Percentiles rank a stretch among this genome's conserved stretches.
Evolutionary conservation across 2,888 invertebrate species (phyloP).

Genomic region (Zhengitettix transpicula): DNA sequence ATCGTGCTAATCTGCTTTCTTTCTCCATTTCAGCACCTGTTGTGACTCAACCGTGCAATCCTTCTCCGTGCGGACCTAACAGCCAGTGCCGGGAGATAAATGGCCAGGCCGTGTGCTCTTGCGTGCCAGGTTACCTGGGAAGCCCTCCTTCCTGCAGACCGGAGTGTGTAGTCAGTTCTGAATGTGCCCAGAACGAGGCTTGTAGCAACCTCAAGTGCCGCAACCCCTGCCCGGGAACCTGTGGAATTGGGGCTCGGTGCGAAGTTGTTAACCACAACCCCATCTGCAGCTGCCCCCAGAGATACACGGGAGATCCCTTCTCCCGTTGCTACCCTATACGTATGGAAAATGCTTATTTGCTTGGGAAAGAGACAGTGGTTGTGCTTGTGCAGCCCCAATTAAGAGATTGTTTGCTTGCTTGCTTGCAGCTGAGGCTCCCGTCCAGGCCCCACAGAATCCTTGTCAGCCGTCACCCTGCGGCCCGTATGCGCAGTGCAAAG

Average conservation of each 20-base stretch:
- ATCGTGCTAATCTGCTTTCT: not conserved
- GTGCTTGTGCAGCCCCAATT: not conserved
- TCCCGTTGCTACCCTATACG: conserved; percentile 23
- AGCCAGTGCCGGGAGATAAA: conserved; percentile 57
- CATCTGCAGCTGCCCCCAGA: conserved; percentile 53
- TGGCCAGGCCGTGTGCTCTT: conserved; percentile 58
- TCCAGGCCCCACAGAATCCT: conserved; percentile 13
- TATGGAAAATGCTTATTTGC: conserved; percentile 10
- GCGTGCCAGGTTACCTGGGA: conserved; percentile 51
- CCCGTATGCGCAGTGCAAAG: conserved; percentile 21
- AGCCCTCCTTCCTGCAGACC: conserved; percentile 62
- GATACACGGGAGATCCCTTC: conserved; percentile 39
- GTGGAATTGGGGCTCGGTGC: conserved; percentile 53
- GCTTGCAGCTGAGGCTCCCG: conserved; percentile 5
- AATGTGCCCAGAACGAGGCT: conserved; percentile 55
- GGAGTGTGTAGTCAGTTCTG: conserved; percentile 59
- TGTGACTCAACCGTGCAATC: conserved; percentile 39
- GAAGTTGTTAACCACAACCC: conserved; percentile 62
- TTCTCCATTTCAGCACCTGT: conserved; percentile 24
- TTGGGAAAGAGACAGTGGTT: not conserved
- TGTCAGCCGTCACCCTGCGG: conserved; percentile 20
- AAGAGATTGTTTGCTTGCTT: not conserved
- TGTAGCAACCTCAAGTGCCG: conserved; percentile 67
- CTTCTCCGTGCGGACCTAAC: conserved; percentile 57
- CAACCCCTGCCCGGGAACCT: conserved; percentile 64